Evolutionary conservation across 1,140 invertebrate species (phyloP).

Genomic region (Orchestia grillus): DNA sequence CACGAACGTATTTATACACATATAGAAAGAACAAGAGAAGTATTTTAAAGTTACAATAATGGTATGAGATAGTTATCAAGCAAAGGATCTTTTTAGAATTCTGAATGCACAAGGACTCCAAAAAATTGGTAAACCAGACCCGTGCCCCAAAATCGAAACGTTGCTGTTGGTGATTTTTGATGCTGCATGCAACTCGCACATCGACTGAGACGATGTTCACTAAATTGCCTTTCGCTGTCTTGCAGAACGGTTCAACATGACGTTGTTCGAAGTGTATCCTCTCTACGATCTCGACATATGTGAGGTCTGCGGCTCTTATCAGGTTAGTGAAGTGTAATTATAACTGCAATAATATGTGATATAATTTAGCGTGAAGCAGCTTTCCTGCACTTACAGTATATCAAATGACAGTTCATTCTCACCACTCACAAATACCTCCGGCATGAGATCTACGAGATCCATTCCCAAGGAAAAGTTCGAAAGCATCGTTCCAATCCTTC

Average conservation of each 20-base stretch:
- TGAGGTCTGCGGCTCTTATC: slow-evolving; percentile 48
- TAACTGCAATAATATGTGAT: not conserved
- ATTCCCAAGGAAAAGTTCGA: not conserved
- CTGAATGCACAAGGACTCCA: too few species aligned
- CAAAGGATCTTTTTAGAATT: too few species aligned
- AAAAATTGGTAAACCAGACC: too few species aligned
- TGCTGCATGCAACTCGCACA: too few species aligned
- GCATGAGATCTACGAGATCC: not conserved
- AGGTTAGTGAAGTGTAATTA: not conserved
- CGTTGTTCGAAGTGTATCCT: slow-evolving; percentile 53
- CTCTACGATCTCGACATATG: slow-evolving; percentile 54
- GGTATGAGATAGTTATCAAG: too few species aligned
- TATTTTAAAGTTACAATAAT: too few species aligned
- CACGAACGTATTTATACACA: too few species aligned
- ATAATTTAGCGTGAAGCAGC: not conserved
- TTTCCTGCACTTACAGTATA: too few species aligned
- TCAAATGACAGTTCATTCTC: not conserved
- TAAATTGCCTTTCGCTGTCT: not conserved
- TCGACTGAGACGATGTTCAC: too few species aligned
- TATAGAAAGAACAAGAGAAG: too few species aligned
- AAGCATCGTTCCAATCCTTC: not conserved
- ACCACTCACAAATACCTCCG: not conserved
- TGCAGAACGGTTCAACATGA: slow-evolving; percentile 42
- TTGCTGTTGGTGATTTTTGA: too few species aligned
- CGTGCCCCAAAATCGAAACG: too few species aligned